Conservation (phyloP, 2,797 vertebrate species). For the Phylloscopus collybita region DNA sequence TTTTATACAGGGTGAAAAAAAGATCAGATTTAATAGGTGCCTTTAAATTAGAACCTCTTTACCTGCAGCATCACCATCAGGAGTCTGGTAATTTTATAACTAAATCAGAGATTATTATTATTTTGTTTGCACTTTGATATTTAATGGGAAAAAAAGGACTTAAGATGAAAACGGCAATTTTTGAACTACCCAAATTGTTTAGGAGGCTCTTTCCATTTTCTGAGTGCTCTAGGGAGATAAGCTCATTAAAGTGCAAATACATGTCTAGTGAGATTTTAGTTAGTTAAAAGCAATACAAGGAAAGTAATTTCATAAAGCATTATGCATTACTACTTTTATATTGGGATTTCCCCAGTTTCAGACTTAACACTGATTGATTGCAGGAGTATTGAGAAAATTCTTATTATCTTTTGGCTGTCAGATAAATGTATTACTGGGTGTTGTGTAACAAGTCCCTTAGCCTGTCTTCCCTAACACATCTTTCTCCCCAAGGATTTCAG, state of each 20-base stretch:
- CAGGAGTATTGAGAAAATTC: background rate
- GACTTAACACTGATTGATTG: background rate
- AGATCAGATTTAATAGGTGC: constrained; percentile 88
- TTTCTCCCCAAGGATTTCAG: background rate
- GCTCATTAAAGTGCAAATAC: background rate
- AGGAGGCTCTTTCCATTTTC: constrained; percentile 7
- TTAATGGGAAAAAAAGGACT: background rate
- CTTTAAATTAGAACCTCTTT: constrained; percentile 94
- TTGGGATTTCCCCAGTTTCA: background rate
- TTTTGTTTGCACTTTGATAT: background rate
- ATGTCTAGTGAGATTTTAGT: background rate
- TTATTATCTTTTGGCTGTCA: background rate
- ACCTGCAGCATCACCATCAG: constrained; percentile 92
- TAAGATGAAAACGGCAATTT: background rate
- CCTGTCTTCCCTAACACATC: background rate
- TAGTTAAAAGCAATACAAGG: background rate
- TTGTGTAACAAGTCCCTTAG: background rate
- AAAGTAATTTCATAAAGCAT: constrained; percentile 2
- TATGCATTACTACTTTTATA: background rate
- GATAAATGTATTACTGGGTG: background rate
- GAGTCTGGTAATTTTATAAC: constrained; percentile 86
- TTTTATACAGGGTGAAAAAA: constrained; percentile 87
- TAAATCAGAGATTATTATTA: background rate
- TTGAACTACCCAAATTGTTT: background rate
- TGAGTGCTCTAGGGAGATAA: background rate